Conservation (phyloP, 1,140 invertebrate species). For the Drosophila insularis region DNA sequence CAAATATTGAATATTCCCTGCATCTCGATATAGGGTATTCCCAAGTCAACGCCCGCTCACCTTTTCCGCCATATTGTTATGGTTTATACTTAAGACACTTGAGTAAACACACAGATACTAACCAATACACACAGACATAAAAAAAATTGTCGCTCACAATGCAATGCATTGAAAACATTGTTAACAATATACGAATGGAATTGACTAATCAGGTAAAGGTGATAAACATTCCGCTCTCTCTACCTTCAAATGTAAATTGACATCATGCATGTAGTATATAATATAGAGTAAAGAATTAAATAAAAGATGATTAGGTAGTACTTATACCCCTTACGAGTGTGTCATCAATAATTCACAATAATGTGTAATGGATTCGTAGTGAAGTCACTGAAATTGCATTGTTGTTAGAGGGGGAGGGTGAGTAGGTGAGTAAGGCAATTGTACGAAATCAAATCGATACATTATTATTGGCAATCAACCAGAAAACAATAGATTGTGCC, state of each 20-base stretch:
- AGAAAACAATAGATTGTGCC: constrained; percentile 35
- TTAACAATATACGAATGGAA: constrained; percentile 1
- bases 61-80: neutral
- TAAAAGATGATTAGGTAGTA: neutral
- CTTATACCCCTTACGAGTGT: neutral
- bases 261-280: neutral
- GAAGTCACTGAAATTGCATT: neutral
- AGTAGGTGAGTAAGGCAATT: neutral
- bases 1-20: too few species aligned
- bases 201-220: constrained; percentile 11
- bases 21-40: neutral
- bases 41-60: neutral
- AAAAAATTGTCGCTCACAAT: neutral
- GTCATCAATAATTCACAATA: neutral
- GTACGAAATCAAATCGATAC: constrained; percentile 60
- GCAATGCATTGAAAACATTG: too few species aligned
- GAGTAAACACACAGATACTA: constrained; percentile 4
- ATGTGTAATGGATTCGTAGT: neutral
- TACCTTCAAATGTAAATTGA: neutral
- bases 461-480: constrained; percentile 67
- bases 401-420: neutral
- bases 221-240: neutral
- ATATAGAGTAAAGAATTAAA: neutral
- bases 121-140: neutral
- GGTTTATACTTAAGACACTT: neutral